Conservation (phyloP, 2,113 vertebrate species). For the Hemiprocne comata region DNA sequence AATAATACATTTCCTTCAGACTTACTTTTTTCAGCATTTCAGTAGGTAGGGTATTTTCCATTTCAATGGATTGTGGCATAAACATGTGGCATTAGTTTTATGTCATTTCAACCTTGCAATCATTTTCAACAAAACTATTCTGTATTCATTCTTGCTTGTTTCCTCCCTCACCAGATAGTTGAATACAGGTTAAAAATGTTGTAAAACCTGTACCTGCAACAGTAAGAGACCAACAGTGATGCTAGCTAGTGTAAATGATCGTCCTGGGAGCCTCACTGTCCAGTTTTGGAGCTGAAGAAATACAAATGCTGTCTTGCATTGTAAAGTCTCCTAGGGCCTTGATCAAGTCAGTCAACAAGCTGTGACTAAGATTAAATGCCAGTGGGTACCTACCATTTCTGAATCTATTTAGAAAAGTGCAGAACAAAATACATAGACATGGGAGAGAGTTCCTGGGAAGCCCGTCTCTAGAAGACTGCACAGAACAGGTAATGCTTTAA, state of each 20-base stretch:
- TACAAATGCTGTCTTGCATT: neutral
- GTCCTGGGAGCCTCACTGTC: neutral
- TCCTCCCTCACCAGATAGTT: neutral
- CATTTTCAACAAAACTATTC: neutral
- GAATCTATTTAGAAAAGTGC: neutral
- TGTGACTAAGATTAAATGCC: conserved; percentile 24
- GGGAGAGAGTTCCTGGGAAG: neutral
- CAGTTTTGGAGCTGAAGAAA: neutral
- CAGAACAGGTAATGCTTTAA: neutral
- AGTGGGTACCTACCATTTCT: neutral
- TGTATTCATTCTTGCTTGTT: neutral
- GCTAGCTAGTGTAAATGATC: neutral
- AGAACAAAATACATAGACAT: neutral
- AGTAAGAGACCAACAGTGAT: neutral
- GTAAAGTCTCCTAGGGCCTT: neutral
- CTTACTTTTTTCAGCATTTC: neutral
- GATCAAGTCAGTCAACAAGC: conserved; percentile 9
- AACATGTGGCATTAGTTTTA: neutral
- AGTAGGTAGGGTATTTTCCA: neutral
- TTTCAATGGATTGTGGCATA: neutral
- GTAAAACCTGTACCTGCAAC: neutral
- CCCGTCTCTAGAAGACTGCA: neutral
- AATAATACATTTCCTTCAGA: neutral
- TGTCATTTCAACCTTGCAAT: neutral
- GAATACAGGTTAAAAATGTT: neutral